Evolutionary conservation across 2,797 vertebrate species (phyloP).

Genomic region (Sciurus vulgaris): DNA sequence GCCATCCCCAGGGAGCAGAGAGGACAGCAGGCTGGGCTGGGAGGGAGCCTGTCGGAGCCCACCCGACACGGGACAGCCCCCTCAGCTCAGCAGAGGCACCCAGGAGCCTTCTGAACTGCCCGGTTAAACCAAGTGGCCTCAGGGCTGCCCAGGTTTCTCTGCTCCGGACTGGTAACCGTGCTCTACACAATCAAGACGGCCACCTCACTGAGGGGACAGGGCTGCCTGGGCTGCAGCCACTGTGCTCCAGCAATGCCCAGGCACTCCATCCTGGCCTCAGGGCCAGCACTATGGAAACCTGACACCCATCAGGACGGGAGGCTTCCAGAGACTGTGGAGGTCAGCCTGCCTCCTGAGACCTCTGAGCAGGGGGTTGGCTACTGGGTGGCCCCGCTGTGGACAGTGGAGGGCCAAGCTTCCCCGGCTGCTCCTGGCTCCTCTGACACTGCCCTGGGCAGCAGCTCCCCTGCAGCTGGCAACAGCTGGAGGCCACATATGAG

Average conservation of each 20-base stretch:
- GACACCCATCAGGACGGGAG: too few species aligned
- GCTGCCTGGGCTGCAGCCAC: rapidly evolving
- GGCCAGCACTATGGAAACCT: too few species aligned
- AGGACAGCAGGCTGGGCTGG: not conserved
- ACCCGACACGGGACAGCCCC: not conserved
- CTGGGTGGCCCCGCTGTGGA: rapidly evolving
- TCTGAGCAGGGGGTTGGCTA: rapidly evolving
- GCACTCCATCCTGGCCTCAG: not conserved
- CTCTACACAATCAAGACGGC: not conserved
- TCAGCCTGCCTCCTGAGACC: not conserved
- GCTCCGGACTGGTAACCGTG: not conserved
- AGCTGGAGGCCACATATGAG: not conserved
- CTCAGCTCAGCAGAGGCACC: not conserved
- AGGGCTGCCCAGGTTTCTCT: not conserved
- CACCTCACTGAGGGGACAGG: not conserved
- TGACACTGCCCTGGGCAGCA: not conserved
- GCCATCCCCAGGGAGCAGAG: not conserved
- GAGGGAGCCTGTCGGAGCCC: not conserved
- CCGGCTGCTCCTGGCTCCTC: rapidly evolving
- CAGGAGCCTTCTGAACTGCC: not conserved
- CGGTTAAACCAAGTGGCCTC: not conserved
- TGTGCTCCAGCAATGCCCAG: not conserved
- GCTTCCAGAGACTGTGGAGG: rapidly evolving
- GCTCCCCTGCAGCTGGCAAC: not conserved
- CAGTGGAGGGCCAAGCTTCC: rapidly evolving